Conservation (phyloP, 2,888 invertebrate genomes). For the Tachystola acroxantha region DNA sequence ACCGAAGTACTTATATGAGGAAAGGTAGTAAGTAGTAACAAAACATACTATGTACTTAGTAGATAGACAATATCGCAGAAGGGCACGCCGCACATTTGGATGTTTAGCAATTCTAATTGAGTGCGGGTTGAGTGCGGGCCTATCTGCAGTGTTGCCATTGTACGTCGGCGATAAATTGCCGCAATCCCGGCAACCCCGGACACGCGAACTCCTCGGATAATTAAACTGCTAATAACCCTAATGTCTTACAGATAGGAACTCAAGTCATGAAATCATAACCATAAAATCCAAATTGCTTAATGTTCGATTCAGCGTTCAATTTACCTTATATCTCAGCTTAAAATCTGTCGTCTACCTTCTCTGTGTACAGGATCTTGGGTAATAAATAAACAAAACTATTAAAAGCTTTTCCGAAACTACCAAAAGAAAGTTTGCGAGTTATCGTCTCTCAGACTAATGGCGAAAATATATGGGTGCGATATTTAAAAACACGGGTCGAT, state of each 20-base stretch:
- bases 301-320: too few species aligned
- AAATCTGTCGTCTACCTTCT: too few species aligned
- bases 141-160: slow-evolving; percentile 32
- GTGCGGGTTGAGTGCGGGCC: slow-evolving; percentile 22
- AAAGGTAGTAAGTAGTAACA: too few species aligned
- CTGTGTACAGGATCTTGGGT: too few species aligned
- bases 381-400: slow-evolving; percentile 5
- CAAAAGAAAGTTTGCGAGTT: slow-evolving; percentile 11
- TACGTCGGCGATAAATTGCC: slow-evolving; percentile 31
- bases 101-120: slow-evolving; percentile 50
- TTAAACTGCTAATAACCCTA: slow-evolving; percentile 38
- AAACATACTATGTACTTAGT: neutral
- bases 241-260: slow-evolving; percentile 29
- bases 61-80: slow-evolving; percentile 19
- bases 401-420: slow-evolving; percentile 7
- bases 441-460: too few species aligned
- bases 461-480: too few species aligned
- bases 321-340: too few species aligned
- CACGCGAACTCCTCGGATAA: slow-evolving; percentile 40
- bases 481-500: too few species aligned
- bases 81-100: slow-evolving; percentile 31
- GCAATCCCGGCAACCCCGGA: slow-evolving; percentile 17
- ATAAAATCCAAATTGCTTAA: too few species aligned
- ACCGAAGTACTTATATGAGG: too few species aligned
- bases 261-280: too few species aligned